A percentile compares a stretch with the other conserved stretches of the same genome.
phyloP scores from a whole-genome alignment of 2,797 vertebrate species.

The Cyclopterus lumpus region DNA sequence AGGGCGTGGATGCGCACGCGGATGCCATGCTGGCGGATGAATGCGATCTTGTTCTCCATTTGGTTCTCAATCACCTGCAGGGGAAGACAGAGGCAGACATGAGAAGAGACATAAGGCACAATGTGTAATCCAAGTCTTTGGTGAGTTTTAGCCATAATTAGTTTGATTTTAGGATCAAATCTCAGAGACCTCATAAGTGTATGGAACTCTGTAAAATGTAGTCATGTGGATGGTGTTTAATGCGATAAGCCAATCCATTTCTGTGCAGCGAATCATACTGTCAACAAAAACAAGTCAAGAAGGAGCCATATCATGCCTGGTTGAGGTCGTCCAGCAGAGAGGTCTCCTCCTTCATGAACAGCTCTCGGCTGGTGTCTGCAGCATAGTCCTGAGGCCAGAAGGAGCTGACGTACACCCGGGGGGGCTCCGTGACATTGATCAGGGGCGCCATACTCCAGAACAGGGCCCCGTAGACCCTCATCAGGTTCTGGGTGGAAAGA shows the following conservation, averaged over 20 bases:
- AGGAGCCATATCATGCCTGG: conserved; percentile 74
- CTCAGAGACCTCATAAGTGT: neutral
- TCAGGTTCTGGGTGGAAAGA: conserved; percentile 93
- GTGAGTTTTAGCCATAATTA: neutral
- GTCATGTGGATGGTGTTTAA: neutral
- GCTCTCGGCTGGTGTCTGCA: conserved; percentile 88
- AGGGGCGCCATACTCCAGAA: conserved; percentile 98
- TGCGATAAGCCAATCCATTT: neutral
- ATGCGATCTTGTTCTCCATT: conserved; percentile 98
- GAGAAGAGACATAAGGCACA: neutral
- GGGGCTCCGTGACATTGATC: conserved; percentile 95
- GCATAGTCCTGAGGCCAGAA: conserved; percentile 96
- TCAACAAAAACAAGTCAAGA: neutral
- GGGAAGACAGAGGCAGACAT: neutral
- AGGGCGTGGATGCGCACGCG: conserved; percentile 96
- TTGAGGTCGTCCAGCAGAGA: conserved; percentile 97
- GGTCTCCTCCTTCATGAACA: conserved; percentile 96
- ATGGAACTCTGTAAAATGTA: neutral
- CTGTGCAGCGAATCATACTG: neutral
- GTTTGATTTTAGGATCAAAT: neutral
- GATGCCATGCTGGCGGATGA: conserved; percentile 97
- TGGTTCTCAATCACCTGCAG: conserved; percentile 96
- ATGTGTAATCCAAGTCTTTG: neutral
- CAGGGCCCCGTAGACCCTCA: conserved; percentile 96
- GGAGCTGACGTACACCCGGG: conserved; percentile 96